Evolutionary conservation across 2,113 vertebrate genomes (phyloP).

Genomic region (Mobula hypostoma): DNA sequence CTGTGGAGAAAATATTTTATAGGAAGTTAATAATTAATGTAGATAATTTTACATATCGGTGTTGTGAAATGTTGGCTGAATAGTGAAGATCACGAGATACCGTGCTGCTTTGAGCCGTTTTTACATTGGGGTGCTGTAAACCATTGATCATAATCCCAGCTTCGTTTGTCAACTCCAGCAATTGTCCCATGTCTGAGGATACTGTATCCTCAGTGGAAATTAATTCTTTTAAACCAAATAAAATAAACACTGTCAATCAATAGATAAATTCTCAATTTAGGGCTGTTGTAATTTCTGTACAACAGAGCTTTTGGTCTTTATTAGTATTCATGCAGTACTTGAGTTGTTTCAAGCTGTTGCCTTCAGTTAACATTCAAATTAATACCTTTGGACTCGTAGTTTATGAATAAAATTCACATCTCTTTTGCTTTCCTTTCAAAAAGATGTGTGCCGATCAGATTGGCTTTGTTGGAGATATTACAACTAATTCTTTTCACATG

Average conservation of each 20-base stretch:
- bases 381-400: neutral
- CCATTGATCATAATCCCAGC: too few species aligned
- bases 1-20: neutral
- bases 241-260: neutral
- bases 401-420: neutral
- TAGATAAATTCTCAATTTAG: neutral
- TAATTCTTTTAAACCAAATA: neutral
- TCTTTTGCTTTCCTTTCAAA: neutral
- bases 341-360: neutral
- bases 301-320: neutral
- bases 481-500: neutral
- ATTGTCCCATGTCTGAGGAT: too few species aligned
- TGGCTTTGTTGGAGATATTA: neutral
- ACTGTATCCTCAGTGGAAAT: neutral
- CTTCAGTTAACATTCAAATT: neutral
- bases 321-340: neutral
- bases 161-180: too few species aligned
- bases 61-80: conserved; percentile 1
- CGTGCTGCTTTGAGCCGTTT: too few species aligned
- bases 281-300: neutral
- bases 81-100: neutral
- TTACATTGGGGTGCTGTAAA: too few species aligned
- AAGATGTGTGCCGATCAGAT: neutral
- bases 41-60: neutral
- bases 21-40: neutral